Evolutionary conservation across 2,113 vertebrate genomes (phyloP), one percentile per base, ranked within the genome.

Genomic region (Cathartes aura): DNA sequence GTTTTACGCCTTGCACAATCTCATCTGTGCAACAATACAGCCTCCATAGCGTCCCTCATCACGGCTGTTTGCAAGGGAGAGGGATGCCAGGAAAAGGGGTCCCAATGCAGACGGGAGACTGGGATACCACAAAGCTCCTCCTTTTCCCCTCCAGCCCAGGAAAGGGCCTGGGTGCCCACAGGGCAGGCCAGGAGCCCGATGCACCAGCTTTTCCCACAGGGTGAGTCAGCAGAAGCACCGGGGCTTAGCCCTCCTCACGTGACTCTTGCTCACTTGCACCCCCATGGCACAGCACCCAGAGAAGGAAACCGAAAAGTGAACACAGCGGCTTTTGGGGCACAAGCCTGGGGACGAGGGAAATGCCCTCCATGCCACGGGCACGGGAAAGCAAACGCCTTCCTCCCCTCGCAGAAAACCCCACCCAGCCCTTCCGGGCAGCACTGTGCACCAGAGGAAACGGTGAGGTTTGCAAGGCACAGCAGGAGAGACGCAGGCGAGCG

Each of bases 401-500:
- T 38, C 4, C 11, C 36, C 12, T 30, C 0, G 0, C 9, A 66
- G 16, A 29, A 43, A 55, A 47, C 5, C 23, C n/a, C 67, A 66
- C 2, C 9, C 0, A 2, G 5, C 12, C 20, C 27, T 32, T 60
- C 19, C 0, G 0, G 43, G 55, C 27, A 62, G 59, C 52, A 20
- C 19, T 0, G 2, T 8, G 70, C 29, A 12, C 13, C 6, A 2
- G 30, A 53, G 62, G n/a, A 42, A 78, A 23, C 0, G 2, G n/a
- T 5, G 13, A 36, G 21, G 62, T 55, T 79, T 52, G 22, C 32
- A 40, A 70, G 55, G 50, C 73, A 32, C 1, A 6, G 45, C 50
- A 45, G 11, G 4, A 58, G 32, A 36, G 43, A 32, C 0, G 0
- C 13, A 8, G 53, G 32, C 0, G 0, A 59, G 26, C 0, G 3